Evolutionary conservation across 2,113 vertebrate genomes (phyloP), one percentile per base, ranked within the genome.

Genomic region (Ciconia boyciana): DNA sequence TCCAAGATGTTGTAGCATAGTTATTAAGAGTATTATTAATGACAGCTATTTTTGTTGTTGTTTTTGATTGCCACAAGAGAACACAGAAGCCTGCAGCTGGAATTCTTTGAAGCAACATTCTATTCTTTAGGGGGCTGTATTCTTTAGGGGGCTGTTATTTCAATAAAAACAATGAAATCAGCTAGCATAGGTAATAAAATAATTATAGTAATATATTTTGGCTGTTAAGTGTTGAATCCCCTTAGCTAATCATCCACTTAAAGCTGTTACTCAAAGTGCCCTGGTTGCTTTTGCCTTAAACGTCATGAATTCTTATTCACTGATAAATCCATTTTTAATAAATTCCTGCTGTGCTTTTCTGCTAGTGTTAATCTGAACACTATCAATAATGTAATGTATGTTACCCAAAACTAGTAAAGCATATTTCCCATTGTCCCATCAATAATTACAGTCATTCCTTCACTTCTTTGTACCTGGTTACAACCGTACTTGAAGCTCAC

Each of bases 141-240:
- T 98, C 97, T 97, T 98, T 54, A 55, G 96, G 97, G 97, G 98
- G 96, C 94, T 96, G 89, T 97, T 98, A 97, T 97, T 98, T 98
- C 96, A 96, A 83, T 96, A 96, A 97, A 97, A 98, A 98, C 98
- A 98, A 98, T 97, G 96, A 97, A 98, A 98, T 98, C 97, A 97
- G 96, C 98, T 98, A 98, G 96, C 98, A 98, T 97, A 98, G 98
- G 98, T 98, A 98, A 98, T 98, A 98, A 97, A 98, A 98, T 98
- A 98, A 98, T 98, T 97, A 98, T 76, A 98, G 97, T 97, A 97
- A 98, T 98, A 98, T 98, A 98, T 98, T 98, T 98, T 96, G 96
- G 94, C 97, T 98, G 94, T 97, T 98, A 98, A 98, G 91, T 93
- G 95, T 97, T 97, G 97, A 97, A 97, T 98, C 96, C 97, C 97